These are phyloP conservation scores for Rhombomys opimus DNA, from an alignment of 2,113 vertebrate genomes.

Conservation along the genomic window DNA sequence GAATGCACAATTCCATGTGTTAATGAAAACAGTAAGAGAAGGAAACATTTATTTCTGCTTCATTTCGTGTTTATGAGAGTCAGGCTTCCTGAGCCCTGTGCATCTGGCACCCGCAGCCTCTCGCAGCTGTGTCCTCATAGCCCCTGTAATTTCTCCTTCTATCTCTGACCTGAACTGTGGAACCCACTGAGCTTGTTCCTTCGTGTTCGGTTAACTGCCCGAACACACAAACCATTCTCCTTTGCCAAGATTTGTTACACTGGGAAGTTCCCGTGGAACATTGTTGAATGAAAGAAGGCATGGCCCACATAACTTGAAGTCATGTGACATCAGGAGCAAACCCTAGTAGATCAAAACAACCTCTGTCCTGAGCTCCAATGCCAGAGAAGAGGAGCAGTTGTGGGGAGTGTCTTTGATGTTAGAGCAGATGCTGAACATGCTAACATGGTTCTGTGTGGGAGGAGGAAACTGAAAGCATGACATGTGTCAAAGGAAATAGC, in stretches of 20 bases:
- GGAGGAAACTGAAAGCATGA: neutral
- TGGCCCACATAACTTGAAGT: neutral
- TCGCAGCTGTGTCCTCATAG: neutral
- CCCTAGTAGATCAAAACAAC: neutral
- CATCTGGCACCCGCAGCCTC: neutral
- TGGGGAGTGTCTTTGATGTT: neutral
- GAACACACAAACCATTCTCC: neutral
- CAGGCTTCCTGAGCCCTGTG: neutral
- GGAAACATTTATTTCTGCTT: neutral
- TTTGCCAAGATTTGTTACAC: neutral
- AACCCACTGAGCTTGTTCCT: neutral
- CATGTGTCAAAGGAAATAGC: too few relatives aligned
- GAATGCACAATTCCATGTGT: neutral
- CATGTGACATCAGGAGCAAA: neutral
- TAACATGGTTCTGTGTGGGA: neutral
- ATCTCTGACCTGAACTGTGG: neutral
- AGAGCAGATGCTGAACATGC: neutral
- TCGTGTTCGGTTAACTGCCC: neutral
- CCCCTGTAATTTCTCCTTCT: neutral
- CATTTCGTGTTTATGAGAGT: neutral
- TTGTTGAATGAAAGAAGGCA: neutral
- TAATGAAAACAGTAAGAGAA: neutral
- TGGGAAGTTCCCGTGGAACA: neutral
- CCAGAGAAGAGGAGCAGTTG: neutral
- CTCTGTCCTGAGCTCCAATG: neutral